Percentiles rank a stretch among this genome's conserved stretches.
Conservation (phyloP, 1,140 invertebrate species). For the Teleopsis dalmanni region DNA sequence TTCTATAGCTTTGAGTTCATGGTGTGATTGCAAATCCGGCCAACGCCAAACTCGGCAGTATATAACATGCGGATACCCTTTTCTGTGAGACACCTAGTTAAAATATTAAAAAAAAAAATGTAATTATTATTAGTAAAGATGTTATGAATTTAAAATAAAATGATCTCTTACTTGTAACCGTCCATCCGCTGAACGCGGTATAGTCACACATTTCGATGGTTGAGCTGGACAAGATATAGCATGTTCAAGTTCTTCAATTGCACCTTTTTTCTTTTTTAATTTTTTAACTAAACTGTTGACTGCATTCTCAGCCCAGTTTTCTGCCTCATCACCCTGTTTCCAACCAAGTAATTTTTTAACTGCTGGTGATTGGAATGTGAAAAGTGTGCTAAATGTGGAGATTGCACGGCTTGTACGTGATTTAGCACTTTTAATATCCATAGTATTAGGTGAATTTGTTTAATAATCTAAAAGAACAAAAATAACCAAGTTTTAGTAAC, state of each 20-base stretch:
- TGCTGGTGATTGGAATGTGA: constrained; percentile 94
- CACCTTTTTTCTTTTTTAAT: constrained; percentile 89
- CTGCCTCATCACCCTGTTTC: constrained; percentile 97
- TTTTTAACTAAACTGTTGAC: constrained; percentile 98
- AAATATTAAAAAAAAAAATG: neutral
- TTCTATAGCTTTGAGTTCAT: constrained; percentile 91
- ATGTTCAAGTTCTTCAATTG: constrained; percentile 93
- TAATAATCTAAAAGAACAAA: constrained; percentile 31
- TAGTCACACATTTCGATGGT: constrained; percentile 94
- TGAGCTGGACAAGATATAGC: constrained; percentile 88
- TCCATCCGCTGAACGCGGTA: constrained; percentile 91
- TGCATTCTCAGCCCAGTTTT: constrained; percentile 98
- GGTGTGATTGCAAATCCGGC: constrained; percentile 96
- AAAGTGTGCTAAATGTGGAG: constrained; percentile 84
- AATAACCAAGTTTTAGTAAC: constrained; percentile 7
- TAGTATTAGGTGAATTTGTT: too few species aligned
- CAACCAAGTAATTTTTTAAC: constrained; percentile 94
- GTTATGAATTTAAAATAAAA: neutral
- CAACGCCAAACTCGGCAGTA: constrained; percentile 97
- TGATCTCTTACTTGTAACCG: constrained; percentile 64
- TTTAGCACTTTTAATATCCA: constrained; percentile 54
- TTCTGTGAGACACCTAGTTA: constrained; percentile 80
- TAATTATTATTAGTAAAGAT: neutral
- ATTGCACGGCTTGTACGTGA: constrained; percentile 77
- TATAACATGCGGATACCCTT: constrained; percentile 95